These are phyloP conservation scores for Epinephelus cyanopodus DNA, from an alignment of 2,113 vertebrate genomes.

Conservation along the genomic window DNA sequence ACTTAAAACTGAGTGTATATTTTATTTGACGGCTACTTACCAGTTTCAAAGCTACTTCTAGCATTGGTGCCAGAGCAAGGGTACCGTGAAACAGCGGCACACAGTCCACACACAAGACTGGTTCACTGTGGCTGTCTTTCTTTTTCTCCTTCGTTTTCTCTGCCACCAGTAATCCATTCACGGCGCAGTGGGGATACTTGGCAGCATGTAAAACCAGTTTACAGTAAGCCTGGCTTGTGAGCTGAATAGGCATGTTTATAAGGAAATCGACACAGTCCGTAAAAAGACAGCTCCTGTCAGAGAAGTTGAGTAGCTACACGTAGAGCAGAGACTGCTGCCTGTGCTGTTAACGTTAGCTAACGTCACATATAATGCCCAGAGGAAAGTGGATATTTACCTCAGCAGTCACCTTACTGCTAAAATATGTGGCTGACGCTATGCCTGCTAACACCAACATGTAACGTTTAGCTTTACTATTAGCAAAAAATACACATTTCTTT, in stretches of 20 bases:
- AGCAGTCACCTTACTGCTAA: constrained; percentile 8
- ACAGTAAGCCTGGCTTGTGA: constrained; percentile 96
- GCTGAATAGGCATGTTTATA: constrained; percentile 87
- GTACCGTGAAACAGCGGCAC: constrained; percentile 96
- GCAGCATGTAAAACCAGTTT: constrained; percentile 96
- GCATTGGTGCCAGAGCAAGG: constrained; percentile 93
- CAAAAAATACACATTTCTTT: neutral
- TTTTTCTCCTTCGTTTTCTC: constrained; percentile 90
- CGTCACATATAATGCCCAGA: constrained; percentile 44
- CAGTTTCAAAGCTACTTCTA: constrained; percentile 94
- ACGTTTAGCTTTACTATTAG: neutral
- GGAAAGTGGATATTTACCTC: constrained; percentile 59
- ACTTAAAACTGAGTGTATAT: no score
- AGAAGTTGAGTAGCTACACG: constrained; percentile 28
- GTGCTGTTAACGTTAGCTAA: constrained; percentile 64
- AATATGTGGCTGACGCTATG: neutral
- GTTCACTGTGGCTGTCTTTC: constrained; percentile 77
- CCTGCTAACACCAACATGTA: constrained; percentile 17
- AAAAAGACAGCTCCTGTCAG: neutral
- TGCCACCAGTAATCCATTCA: constrained; percentile 93
- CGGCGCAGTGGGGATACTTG: constrained; percentile 93
- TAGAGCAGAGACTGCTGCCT: constrained; percentile 11
- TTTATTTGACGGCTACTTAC: constrained; percentile 80
- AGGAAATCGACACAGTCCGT: neutral
- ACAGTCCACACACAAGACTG: constrained; percentile 92